Evolutionary conservation across 2,113 vertebrate species (phyloP).

Genomic region (Rhinichthys klamathensis): DNA sequence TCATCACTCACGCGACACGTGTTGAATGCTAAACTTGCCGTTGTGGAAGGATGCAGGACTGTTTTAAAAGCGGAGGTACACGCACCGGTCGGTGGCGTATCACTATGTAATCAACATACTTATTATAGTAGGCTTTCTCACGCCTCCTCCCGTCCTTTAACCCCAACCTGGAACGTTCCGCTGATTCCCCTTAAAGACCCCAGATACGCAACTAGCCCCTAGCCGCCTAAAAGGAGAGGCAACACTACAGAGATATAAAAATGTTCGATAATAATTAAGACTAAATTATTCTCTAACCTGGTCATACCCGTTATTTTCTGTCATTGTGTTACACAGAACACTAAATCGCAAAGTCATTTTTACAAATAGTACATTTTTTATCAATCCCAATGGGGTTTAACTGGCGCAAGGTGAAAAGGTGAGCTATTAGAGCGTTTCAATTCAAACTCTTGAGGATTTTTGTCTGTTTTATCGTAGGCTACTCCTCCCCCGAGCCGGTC

Average conservation of each 20-base stretch:
- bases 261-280: not conserved
- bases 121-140: constrained; percentile 38
- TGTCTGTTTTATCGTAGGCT: constrained; percentile 14
- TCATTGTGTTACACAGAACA: not conserved
- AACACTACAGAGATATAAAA: not conserved
- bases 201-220: constrained; percentile 12
- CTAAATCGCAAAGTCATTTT: not conserved
- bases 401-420: constrained; percentile 7
- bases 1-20: constrained; percentile 77
- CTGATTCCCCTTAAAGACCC: not conserved
- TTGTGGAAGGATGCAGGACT: constrained; percentile 51
- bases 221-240: not conserved
- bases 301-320: not conserved
- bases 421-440: constrained; percentile 4
- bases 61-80: constrained; percentile 33
- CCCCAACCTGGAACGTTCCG: constrained; percentile 4
- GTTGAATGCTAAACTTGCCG: constrained; percentile 80
- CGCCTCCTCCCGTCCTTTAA: constrained; percentile 15
- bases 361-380: not conserved
- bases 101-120: constrained; percentile 54
- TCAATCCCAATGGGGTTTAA: not conserved
- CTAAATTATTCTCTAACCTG: not conserved
- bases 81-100: constrained; percentile 36
- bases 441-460: constrained; percentile 29
- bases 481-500: constrained; percentile 33